These are phyloP conservation scores for Phoronis australis DNA, from an alignment of 2,888 invertebrate genomes.

Conservation along the genomic window DNA sequence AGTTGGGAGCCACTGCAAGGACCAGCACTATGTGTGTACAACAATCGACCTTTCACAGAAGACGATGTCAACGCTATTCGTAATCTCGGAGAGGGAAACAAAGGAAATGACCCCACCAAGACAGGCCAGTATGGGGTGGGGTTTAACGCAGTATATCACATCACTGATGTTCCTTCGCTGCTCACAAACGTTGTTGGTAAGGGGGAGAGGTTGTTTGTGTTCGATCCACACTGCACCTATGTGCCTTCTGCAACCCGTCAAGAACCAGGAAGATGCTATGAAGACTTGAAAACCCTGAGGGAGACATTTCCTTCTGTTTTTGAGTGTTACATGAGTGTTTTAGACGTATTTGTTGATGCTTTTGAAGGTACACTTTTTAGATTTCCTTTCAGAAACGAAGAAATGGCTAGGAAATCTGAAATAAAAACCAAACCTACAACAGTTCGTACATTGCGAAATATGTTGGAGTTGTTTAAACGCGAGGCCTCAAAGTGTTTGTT, in stretches of 20 bases:
- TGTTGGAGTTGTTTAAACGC: slow-evolving; percentile 24
- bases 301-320: slow-evolving; percentile 23
- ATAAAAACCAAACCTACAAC: slow-evolving; percentile 21
- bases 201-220: slow-evolving; percentile 20
- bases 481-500: slow-evolving; percentile 33
- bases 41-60: slow-evolving; percentile 38
- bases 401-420: slow-evolving; percentile 25
- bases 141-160: slow-evolving; percentile 47
- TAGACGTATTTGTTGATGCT: too few relatives aligned
- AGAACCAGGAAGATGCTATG: slow-evolving; percentile 22
- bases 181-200: slow-evolving; percentile 23
- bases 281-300: slow-evolving; percentile 12
- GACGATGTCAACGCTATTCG: slow-evolving; percentile 41
- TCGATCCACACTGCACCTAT: slow-evolving; percentile 30
- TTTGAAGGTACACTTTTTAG: slow-evolving; percentile 44
- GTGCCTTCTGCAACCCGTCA: slow-evolving; percentile 13
- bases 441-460: slow-evolving; percentile 11
- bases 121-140: slow-evolving; percentile 50
- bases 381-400: slow-evolving; percentile 31
- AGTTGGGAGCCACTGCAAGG: slow-evolving; percentile 35
- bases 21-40: slow-evolving; percentile 45
- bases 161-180: slow-evolving; percentile 48
- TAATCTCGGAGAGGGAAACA: slow-evolving; percentile 41
- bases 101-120: slow-evolving; percentile 34
- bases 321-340: too few relatives aligned